Base-by-base conservation (phyloP, 2,113 vertebrate genomes). In the Leucoraja erinaceus region DNA sequence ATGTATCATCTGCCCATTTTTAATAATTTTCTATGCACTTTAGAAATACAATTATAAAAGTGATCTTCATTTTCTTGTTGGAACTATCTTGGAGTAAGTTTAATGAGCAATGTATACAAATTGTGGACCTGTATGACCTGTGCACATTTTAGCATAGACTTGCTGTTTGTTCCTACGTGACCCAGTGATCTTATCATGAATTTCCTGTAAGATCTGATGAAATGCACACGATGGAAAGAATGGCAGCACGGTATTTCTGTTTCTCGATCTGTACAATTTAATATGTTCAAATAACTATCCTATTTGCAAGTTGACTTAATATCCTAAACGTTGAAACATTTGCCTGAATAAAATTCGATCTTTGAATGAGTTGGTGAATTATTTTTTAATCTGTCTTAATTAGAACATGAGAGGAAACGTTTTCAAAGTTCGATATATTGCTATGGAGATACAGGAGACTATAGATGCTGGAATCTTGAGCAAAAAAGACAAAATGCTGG, bases 171-270 rank as follows among this genome's bases (percentile, higher is more conserved):
- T 74, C 10, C 90, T 91, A 12, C 33, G 1, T 25, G 33, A 47
- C 4, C 68, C 47, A 54, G n/a, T 68, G 90, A 91, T 91, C 66
- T 91, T 91, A 91, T 91, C 90, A 28, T 54, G 33, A 91, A 74
- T 47, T 91, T 91, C 90, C 90, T 91, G 90, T 91, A 72, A 70
- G 38, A 72, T 91, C 33, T 47, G 22, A 72, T 91, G 63, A 91
- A 91, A 38, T 74, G 1, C 63, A 54, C 38, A 54, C 72, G 33
- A 74, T 72, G 90, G 22, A 25, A 72, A 38, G 28, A 28, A 70
- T 38, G 68, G 68, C 90, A 91, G 33, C 33, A 18, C 38, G 54
- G 38, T 14, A 18, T 70, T 47, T 70, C 31, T 70, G 16, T 72
- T 91, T 18, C 63, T 68, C 33, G 4, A 25, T 31, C 33, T 72